Base-by-base conservation (phyloP, 2,888 invertebrate species). In the Exocentrus adspersus region DNA sequence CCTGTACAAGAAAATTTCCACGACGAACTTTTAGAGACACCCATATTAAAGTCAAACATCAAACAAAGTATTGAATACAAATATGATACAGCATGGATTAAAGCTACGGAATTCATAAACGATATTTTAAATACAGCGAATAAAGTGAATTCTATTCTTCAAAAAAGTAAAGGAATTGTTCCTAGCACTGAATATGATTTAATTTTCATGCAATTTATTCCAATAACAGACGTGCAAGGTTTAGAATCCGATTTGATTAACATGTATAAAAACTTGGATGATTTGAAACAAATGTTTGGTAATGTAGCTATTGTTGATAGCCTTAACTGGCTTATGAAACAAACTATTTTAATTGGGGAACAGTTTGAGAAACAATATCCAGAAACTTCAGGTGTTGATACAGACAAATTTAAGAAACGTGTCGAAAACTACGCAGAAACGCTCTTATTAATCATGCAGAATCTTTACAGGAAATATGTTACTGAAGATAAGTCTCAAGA, bases 1-100 rank as follows among this genome's bases (percentile, higher is more conserved):
- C 90, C 91, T 0, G 75, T 76, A 6, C 80, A 84, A 67, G 72
- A 70, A 16, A 69, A 70, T 41, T 67, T 79, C 17, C 74, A 69
- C 6, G 51, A 76, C n/a, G 78, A 78, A 20, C 54, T 69, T 14
- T 46, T 64, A 1, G 74, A 77, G 53, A 69, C 80, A 41, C 76
- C 79, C 12, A 21, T 77, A 12, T 70, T 82, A 14, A 63, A 78
- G 68, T 67, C 75, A 17, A 68, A 66, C 12, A 46, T 45, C 0
- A 63, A 52, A 28, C 74, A 78, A 16, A 78, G 80, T 48, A 75
- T 78, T 10, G 59, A 67, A 16, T 73, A 72, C 46, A 80, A 77
- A 77, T 75, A 73, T 63, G 79, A 80, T 61, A 56, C 67, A 30
- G 20, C 61, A 9, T 82, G 81, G 81, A 72, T 68, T 7, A 73